Base-by-base conservation (phyloP, 2,797 vertebrate genomes). In the Cygnus olor region DNA sequence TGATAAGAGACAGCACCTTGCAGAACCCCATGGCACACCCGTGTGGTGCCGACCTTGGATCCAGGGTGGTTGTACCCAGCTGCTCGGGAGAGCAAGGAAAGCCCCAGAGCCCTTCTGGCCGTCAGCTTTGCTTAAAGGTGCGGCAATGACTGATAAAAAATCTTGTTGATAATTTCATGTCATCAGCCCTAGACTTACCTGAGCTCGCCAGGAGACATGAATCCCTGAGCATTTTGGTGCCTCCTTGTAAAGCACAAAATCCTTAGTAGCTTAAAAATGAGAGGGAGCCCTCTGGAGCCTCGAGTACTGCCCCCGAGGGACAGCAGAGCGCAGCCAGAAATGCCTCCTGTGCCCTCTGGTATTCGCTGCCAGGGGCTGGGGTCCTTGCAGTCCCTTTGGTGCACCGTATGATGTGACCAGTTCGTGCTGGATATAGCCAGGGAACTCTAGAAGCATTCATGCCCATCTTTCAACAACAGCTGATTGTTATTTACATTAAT, bases 251-350 rank as follows among this genome's bases (percentile, higher is more conserved):
- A 61, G 64, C 24, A 36, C 80, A 60, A 89, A 51, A 11, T 20
- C 34, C 56, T 17, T 1, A 14, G 51, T 24, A 73, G 51, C 72
- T 74, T 60, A 4, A 54, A 28, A n/a, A 18, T 0, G 25, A 45
- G 64, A 10, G 40, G 42, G 64, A 64, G 14, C 2, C 30, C 72
- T 11, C 21, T 40, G 81, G 57, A 73, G 78, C 63, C 51, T 53
- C 1, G 0, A 4, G 49, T 1, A 34, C 51, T 1, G 4, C 79
- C 20, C 14, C 27, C 0, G 1, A 17, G 72, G 49, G 76, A 61
- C 0, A 1, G 80, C 80, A 84, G 60, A n/a, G 82, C 25, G 5
- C 54, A 9, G 42, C 0, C 2, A 66, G 45, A 42, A 42, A 38
- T 0, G 2, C n/a, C 54, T 9, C 32, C 40, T 34, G 44, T 65